Conservation (phyloP, 2,797 vertebrate species). For the Poeciliopsis gracilis region DNA sequence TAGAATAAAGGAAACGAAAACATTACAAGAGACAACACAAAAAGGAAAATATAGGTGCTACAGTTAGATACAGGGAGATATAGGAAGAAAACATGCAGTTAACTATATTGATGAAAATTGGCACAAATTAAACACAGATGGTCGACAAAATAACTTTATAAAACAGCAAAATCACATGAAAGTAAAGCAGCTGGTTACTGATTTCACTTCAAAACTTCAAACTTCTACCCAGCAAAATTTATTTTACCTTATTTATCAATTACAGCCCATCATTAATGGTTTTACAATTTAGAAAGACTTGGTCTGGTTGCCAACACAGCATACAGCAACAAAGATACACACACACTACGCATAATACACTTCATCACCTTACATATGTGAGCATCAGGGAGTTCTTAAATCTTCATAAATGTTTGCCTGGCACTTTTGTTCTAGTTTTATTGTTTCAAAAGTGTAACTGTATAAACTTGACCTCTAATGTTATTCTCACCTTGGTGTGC, state of each 20-base stretch:
- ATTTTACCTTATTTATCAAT: not conserved
- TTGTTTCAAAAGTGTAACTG: not conserved
- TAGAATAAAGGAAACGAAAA: not conserved
- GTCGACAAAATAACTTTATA: not conserved
- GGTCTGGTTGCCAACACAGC: not conserved
- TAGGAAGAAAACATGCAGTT: not conserved
- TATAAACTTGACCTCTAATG: not conserved
- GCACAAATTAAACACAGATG: not conserved
- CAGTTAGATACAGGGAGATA: not conserved
- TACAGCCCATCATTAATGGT: not conserved
- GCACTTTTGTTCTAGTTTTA: not conserved
- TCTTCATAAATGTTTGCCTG: not conserved
- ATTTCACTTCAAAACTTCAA: not conserved
- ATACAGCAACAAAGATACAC: not conserved
- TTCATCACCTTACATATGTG: not conserved
- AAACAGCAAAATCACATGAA: not conserved
- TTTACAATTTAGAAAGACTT: not conserved
- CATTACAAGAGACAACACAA: not conserved
- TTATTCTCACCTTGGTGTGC: conserved; percentile 81
- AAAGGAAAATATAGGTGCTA: not conserved
- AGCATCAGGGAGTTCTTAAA: not conserved
- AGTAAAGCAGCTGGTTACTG: not conserved
- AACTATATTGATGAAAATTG: not conserved
- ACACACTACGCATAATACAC: not conserved
- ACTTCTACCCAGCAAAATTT: not conserved